Conservation (phyloP, 2,113 vertebrate genomes). For the Sceloporus tristichus region DNA sequence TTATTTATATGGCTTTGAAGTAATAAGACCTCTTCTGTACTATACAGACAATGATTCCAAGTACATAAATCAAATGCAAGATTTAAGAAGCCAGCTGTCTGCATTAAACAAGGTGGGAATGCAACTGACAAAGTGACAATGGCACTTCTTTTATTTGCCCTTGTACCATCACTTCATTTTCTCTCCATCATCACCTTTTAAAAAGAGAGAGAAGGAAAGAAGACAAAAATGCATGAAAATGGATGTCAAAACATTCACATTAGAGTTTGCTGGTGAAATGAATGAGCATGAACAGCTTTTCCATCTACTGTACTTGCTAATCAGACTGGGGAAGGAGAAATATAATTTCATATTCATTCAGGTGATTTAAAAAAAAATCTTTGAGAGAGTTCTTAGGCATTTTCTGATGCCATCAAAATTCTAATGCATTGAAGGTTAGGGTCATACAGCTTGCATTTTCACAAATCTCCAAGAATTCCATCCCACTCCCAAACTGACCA, state of each 20-base stretch:
- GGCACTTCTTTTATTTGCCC: slow-evolving; percentile 6
- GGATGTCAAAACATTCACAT: not conserved
- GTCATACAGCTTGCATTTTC: too few relatives aligned
- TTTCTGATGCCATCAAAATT: too few relatives aligned
- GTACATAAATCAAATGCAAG: slow-evolving; percentile 24
- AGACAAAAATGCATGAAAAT: not conserved
- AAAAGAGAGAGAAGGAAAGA: rapidly evolving
- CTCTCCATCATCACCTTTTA: slow-evolving; percentile 21
- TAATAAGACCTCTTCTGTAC: slow-evolving; percentile 3
- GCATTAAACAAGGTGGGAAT: not conserved
- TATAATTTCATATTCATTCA: not conserved
- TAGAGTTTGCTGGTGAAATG: slow-evolving; percentile 5
- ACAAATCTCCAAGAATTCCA: too few relatives aligned
- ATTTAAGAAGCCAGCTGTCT: not conserved
- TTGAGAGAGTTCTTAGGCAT: too few relatives aligned
- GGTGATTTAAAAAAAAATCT: too few relatives aligned
- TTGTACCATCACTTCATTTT: slow-evolving; percentile 33
- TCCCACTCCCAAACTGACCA: too few relatives aligned
- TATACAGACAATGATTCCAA: slow-evolving; percentile 15
- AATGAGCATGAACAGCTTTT: slow-evolving; percentile 23
- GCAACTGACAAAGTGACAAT: not conserved
- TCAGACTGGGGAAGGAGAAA: not conserved
- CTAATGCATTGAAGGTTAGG: too few relatives aligned
- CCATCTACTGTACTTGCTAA: not conserved
- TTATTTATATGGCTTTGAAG: slow-evolving; percentile 8